These are phyloP conservation scores for Drosophila suzukii DNA, from an alignment of 1,140 invertebrate species.

Conservation along the genomic window DNA sequence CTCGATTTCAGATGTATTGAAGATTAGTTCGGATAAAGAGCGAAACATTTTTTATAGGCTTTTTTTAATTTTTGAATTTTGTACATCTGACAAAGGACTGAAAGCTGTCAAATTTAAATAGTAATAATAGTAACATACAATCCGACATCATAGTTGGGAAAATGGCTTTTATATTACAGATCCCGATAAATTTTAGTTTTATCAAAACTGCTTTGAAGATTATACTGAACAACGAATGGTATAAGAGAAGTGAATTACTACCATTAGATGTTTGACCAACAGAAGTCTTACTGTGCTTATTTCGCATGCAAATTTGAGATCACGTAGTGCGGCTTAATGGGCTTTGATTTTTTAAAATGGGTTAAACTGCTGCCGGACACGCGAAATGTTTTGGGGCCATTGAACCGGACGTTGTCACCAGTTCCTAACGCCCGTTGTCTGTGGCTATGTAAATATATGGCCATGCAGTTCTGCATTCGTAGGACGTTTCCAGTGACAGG, in stretches of 20 bases:
- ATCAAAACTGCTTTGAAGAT: background rate
- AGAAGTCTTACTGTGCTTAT: background rate
- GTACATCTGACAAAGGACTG: background rate
- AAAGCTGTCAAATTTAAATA: background rate
- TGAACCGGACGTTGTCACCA: conserved; percentile 50
- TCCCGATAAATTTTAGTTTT: no score
- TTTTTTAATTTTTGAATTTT: conserved; percentile 18
- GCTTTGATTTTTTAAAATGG: conserved; percentile 35
- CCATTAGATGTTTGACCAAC: background rate
- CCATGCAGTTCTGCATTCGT: conserved; percentile 34
- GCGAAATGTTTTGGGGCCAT: conserved; percentile 50
- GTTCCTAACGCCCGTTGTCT: conserved; percentile 7
- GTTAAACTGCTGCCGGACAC: conserved; percentile 52
- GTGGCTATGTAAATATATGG: background rate
- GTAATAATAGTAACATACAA: no score
- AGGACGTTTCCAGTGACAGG: conserved; percentile 42
- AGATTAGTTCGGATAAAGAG: background rate
- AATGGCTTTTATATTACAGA: no score
- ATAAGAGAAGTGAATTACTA: background rate
- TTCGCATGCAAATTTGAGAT: conserved; percentile 15
- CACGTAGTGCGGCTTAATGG: background rate
- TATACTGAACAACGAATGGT: no score
- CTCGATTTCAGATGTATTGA: conserved; percentile 31
- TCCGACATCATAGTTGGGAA: no score
- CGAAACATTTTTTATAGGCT: conserved; percentile 19